Evolutionary conservation across 2,797 vertebrate genomes (phyloP), one percentile per base, ranked within the genome.

Genomic region (Malurus leucopterus): DNA sequence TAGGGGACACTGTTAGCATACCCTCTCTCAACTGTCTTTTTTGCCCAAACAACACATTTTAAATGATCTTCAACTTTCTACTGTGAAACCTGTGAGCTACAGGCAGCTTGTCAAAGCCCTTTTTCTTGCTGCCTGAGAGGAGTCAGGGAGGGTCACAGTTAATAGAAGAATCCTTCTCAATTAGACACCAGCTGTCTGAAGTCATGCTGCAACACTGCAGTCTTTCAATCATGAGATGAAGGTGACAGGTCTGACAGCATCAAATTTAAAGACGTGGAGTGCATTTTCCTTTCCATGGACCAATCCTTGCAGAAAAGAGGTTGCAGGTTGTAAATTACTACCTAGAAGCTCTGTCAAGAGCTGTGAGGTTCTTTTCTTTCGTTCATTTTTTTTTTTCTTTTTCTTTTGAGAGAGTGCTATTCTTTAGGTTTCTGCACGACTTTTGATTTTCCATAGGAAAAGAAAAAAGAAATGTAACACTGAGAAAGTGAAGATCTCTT

Each of bases 171-270:
- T 91, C 68, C 55, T 90, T 63, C 89, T 95, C 78, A 69, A 68
- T 95, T 90, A 90, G 88, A 64, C 65, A 49, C 18, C 73, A 81
- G 82, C 79, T 90, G 51, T 57, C 90, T 89, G 79, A 86, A 84
- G 74, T 51, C 59, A 82, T 72, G 46, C 63, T 55, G 43, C 53
- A 72, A 67, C 90, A 91, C 70, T 47, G 70, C 65, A 79, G 73
- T 54, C 76, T 74, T 84, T 87, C 79, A 70, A 59, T 88, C 84
- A 72, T n/a, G 51, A 61, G 77, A 81, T 30, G 61, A 63, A 89
- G 23, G 78, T 51, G 79, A 65, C 73, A 93, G 90, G 22, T 50
- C 72, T 91, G 88, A 85, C 79, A 89, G 62, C 57, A 86, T 29
- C 38, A 27, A 46, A 79, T 83, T 67, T 89, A 81, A 90, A 84